Percentiles rank a stretch among this genome's conserved stretches.
Conservation (phyloP, 2,113 vertebrate genomes). For the Proteles cristata region DNA sequence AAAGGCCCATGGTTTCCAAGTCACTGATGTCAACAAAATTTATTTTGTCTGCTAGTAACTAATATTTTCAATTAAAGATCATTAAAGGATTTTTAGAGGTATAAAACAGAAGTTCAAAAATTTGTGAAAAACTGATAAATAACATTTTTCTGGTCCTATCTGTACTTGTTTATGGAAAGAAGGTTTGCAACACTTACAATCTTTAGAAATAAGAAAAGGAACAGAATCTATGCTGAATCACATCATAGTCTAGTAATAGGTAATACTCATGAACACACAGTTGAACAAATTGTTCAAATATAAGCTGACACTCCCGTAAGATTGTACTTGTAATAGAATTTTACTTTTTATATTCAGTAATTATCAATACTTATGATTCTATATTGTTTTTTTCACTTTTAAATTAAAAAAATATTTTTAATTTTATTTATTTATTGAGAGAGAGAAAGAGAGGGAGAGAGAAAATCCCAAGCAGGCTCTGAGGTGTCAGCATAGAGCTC, state of each 20-base stretch:
- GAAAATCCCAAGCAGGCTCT: too few species aligned
- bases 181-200: background rate
- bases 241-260: background rate
- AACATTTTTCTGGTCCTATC: background rate
- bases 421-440: too few species aligned
- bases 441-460: too few species aligned
- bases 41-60: background rate
- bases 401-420: too few species aligned
- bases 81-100: background rate
- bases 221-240: background rate
- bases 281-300: constrained; percentile 18
- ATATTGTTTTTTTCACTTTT: background rate
- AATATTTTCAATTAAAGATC: background rate
- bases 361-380: background rate
- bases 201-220: constrained; percentile 16
- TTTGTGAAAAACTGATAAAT: background rate
- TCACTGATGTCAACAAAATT: constrained; percentile 16
- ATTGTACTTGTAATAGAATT: background rate
- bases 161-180: background rate
- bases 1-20: constrained; percentile 19
- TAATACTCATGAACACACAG: background rate
- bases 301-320: background rate
- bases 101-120: background rate
- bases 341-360: constrained; percentile 8
- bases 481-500: too few species aligned